Evolutionary conservation across 2,113 vertebrate genomes (phyloP), one percentile per base, ranked within the genome.

Genomic region (Ploceus nigricollis): DNA sequence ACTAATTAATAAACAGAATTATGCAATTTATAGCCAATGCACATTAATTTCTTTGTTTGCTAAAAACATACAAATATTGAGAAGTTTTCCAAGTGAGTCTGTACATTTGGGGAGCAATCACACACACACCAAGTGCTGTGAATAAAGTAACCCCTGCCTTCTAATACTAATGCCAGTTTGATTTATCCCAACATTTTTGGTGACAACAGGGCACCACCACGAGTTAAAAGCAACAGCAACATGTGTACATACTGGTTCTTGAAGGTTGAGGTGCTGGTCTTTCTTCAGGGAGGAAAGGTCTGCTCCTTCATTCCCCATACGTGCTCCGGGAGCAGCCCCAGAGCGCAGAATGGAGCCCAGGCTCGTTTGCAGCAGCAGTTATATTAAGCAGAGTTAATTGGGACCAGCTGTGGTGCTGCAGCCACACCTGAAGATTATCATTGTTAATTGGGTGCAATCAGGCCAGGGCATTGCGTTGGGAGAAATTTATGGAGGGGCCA

Each of bases 241-340:
- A 5, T 7, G 9, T 1, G 4, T 10, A 61, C 58, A 9, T 28
- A 15, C 4, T 3, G 1, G 1, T 27, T 37, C 1, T 8, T 13
- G 9, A 20, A 64, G 9, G 14, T 0, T 2, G 9, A 64, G 42
- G 11, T 35, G 18, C 42, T 40, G 35, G 21, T 12, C 2, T 31
- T 42, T 7, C 25, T 7, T 48, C 9, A 1, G 4, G 18, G 27
- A 44, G 2, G 6, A 20, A 22, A 44, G 4, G 2, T 1, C 1
- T 1, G 1, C 7, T 57, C 31, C 23, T 30, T 15, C 19, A 15
- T 6, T 33, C 15, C 9, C 33, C 39, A 33, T 6, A 3, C 6
- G 6, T 25, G 13, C 31, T 66, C 42, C 15, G 11, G 7, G 63
- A 57, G 27, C 33, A 69, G 27, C 12, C 53, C 45, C 53, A 7